phyloP scores from a whole-genome alignment of 2,113 vertebrate species.

The Pygoscelis adeliae region DNA sequence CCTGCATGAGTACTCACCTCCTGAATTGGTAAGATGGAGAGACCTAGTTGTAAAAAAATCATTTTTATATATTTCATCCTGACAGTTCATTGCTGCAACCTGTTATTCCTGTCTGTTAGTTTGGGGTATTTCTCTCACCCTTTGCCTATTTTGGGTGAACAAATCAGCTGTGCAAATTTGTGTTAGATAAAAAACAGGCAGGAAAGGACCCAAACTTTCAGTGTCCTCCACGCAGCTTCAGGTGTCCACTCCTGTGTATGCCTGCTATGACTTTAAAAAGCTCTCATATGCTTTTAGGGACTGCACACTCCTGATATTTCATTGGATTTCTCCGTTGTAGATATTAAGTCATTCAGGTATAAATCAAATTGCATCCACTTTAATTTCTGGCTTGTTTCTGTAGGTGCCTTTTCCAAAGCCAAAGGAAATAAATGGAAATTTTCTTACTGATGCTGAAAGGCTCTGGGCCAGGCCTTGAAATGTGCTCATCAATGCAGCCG shows the following conservation, averaged over 20 bases:
- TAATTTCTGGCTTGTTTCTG: neutral
- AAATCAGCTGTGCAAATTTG: neutral
- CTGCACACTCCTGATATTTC: neutral
- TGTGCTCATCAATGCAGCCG: neutral
- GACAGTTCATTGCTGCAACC: neutral
- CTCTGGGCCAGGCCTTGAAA: neutral
- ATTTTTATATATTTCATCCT: neutral
- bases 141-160: neutral
- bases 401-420: neutral
- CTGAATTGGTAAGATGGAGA: neutral
- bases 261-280: neutral
- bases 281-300: neutral
- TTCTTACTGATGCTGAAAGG: neutral
- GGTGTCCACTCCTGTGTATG: neutral
- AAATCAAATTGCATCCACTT: neutral
- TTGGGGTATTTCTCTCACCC: neutral
- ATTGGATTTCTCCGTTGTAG: neutral
- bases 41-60: neutral
- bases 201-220: neutral
- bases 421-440: neutral
- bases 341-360: neutral
- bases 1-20: neutral
- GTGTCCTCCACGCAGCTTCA: neutral
- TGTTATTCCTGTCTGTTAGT: neutral
- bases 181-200: neutral